phyloP scores from a whole-genome alignment of 2,888 invertebrate species.

The Dioctria rufipes region DNA sequence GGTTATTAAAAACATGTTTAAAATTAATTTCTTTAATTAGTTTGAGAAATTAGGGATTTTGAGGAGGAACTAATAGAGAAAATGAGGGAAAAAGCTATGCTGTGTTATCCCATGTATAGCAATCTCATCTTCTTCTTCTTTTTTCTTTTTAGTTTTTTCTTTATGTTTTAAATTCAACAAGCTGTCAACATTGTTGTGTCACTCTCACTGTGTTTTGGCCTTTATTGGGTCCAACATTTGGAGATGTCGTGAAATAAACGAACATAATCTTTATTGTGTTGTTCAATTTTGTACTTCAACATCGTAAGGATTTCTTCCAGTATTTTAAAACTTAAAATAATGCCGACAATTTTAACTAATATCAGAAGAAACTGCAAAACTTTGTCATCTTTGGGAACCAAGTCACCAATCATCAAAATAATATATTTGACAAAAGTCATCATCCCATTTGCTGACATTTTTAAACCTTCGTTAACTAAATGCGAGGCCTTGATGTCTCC shows the following conservation, averaged over 20 bases:
- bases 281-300: constrained; percentile 53
- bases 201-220: too few relatives aligned
- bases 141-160: too few relatives aligned
- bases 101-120: too few relatives aligned
- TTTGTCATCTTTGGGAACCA: constrained; percentile 24
- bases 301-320: constrained; percentile 18
- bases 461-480: constrained; percentile 52
- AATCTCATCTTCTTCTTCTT: too few relatives aligned
- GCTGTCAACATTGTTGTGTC: too few relatives aligned
- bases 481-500: constrained; percentile 51
- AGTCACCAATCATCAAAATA: constrained; percentile 59
- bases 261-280: background rate
- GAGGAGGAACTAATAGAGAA: too few relatives aligned
- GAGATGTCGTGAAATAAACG: constrained; percentile 37
- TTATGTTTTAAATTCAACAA: too few relatives aligned
- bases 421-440: constrained; percentile 57
- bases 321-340: constrained; percentile 50
- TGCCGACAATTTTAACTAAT: constrained; percentile 56
- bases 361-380: constrained; percentile 47
- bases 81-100: too few relatives aligned
- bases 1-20: too few relatives aligned
- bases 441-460: constrained; percentile 22
- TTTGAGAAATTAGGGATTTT: too few relatives aligned
- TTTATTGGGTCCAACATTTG: too few relatives aligned
- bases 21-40: too few relatives aligned